phyloP scores from a whole-genome alignment of 2,797 vertebrate genomes.

The Sarcophilus harrisii region DNA sequence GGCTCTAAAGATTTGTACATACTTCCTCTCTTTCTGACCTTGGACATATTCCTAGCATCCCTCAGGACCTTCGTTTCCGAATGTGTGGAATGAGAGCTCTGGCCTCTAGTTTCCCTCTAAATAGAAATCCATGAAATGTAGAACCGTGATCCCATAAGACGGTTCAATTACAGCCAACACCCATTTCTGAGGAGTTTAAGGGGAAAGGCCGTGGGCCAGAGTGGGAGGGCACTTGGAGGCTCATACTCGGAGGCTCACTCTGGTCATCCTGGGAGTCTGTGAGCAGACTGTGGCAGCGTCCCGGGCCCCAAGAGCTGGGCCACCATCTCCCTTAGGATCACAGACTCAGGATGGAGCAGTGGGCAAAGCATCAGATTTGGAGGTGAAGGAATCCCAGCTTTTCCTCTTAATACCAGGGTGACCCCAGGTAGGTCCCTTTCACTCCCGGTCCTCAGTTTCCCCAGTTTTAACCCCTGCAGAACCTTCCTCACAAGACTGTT shows the following conservation, averaged over 20 bases:
- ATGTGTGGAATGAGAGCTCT: not conserved
- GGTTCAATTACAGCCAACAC: not conserved
- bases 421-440: not conserved
- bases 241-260: not conserved
- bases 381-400: not conserved
- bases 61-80: not conserved
- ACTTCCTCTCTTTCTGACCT: not conserved
- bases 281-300: not conserved
- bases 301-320: not conserved
- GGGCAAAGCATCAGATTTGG: not conserved
- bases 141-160: not conserved
- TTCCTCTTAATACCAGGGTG: not conserved
- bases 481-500: not conserved
- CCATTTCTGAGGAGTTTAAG: not conserved
- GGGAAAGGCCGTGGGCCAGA: not conserved
- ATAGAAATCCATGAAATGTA: not conserved
- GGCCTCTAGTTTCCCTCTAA: not conserved
- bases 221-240: not conserved
- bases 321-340: not conserved
- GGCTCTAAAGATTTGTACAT: not conserved
- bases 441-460: not conserved
- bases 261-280: not conserved
- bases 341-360: not conserved
- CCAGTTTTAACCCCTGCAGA: not conserved
- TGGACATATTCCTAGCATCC: not conserved